Percentiles rank a stretch among this genome's conserved stretches.
These are phyloP conservation scores for Sebastes hubbsi DNA, from an alignment of 2,797 vertebrate species.

Conservation along the genomic window DNA sequence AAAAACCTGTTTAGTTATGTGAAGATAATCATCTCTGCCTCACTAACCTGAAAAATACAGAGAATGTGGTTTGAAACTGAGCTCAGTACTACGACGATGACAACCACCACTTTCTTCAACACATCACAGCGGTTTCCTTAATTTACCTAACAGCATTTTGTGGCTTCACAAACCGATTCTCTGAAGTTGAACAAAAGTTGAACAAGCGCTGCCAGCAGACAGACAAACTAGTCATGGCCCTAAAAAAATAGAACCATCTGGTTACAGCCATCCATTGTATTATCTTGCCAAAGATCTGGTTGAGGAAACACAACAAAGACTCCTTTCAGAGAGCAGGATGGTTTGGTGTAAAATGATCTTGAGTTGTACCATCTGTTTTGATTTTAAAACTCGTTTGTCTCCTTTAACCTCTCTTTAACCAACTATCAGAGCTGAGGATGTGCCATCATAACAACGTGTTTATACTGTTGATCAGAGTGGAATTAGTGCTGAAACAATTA, in stretches of 20 bases:
- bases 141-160: not conserved
- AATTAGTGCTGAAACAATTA: not conserved
- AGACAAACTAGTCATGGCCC: not conserved
- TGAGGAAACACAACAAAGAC: slow-evolving; percentile 31
- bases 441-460: not conserved
- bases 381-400: not conserved
- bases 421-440: not conserved
- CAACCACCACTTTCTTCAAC: not conserved
- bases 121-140: not conserved
- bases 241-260: slow-evolving; percentile 10
- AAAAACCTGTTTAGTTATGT: not conserved
- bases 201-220: not conserved
- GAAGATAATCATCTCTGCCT: not conserved
- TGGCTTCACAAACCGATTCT: not conserved
- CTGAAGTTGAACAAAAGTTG: not conserved
- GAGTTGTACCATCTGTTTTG: not conserved
- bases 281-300: not conserved
- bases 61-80: not conserved
- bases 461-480: not conserved
- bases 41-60: not conserved
- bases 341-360: slow-evolving; percentile 26
- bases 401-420: not conserved
- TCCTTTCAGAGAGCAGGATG: slow-evolving; percentile 19
- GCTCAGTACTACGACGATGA: not conserved
- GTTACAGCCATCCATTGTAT: slow-evolving; percentile 25